Base-by-base conservation (phyloP, 2,113 vertebrate species). In the Speoplatyrhinus poulsoni region DNA sequence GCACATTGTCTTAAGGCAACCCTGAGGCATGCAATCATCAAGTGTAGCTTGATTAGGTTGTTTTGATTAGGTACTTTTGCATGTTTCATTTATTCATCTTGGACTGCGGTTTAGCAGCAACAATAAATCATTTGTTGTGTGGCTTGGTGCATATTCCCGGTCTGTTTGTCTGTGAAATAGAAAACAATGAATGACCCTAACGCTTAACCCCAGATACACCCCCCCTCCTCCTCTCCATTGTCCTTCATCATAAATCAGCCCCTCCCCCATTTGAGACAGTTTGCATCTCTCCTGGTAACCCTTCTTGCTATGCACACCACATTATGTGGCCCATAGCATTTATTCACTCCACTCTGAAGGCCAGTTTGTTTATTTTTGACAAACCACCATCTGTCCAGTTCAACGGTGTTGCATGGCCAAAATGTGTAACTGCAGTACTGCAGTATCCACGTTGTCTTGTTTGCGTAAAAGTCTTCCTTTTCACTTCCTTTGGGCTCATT, bases 201-300 rank as follows among this genome's bases (percentile, higher is more conserved):
- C 9, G 0, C 48, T 66, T 11, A 11, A 50, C 49, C 48, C 36
- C 36, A 41, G 5, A 41, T 6, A 5, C 36, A 5, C 69, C 64
- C 57, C 58, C 65, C 60, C 53, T 6, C 32, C 17, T 60, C 79
- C 84, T 82, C 83, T 77, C 79, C 53, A 66, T 48, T 66, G 72
- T 68, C 71, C 77, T 80, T 68, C 58, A 76, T 84, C 81, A 87
- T 89, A 88, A 89, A 85, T 89, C 86, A 88, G 65, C 81, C 84
- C 88, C 73, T 85, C 85, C 88, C 81, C 84, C 83, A 82, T 57
- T 9, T 0, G 12, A 58, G 58, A 55, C 55, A 69, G 82, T 85
- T 81, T 72, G 77, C 74, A 84, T 70, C 71, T 83, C 76, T 67
- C 76, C 36, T 48, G 53, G 66, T 55, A 3, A 71, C 67, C 74